Conservation (phyloP, 2,888 invertebrate species). For the Oxycera nigricornis region DNA sequence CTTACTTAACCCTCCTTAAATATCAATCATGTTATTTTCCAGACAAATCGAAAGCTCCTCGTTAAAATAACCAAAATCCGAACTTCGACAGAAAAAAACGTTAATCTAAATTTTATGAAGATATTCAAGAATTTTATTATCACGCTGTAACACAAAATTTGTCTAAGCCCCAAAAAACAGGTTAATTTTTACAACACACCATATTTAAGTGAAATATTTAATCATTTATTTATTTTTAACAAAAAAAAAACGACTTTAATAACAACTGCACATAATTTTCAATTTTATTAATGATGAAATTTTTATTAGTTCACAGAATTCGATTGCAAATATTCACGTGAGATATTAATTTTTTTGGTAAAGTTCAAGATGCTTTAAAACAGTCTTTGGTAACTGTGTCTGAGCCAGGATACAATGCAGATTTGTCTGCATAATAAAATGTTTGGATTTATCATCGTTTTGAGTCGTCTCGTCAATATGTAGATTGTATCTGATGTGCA, state of each 20-base stretch:
- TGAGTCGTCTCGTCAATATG: too few species aligned
- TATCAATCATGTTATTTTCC: too few species aligned
- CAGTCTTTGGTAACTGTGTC: too few species aligned
- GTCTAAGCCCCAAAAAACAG: too few species aligned
- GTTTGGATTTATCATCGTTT: too few species aligned
- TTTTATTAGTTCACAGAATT: constrained; percentile 14
- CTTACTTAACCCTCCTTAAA: too few species aligned
- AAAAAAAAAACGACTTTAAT: background rate
- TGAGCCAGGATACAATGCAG: background rate
- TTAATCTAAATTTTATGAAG: constrained; percentile 21
- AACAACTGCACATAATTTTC: too few species aligned
- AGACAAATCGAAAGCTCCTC: too few species aligned
- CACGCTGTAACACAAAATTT: background rate
- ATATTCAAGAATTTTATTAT: constrained; percentile 1
- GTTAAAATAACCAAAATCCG: too few species aligned
- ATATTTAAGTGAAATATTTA: background rate
- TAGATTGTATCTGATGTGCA: too few species aligned
- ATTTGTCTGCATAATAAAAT: background rate
- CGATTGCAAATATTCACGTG: background rate
- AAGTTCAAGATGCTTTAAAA: too few species aligned
- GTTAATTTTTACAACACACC: background rate
- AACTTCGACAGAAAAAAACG: background rate
- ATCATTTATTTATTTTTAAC: background rate
- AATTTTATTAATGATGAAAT: background rate
- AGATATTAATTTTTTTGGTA: constrained; percentile 9